phyloP scores from a whole-genome alignment of 1,140 invertebrate genomes.

The Drosophila arizonae region DNA sequence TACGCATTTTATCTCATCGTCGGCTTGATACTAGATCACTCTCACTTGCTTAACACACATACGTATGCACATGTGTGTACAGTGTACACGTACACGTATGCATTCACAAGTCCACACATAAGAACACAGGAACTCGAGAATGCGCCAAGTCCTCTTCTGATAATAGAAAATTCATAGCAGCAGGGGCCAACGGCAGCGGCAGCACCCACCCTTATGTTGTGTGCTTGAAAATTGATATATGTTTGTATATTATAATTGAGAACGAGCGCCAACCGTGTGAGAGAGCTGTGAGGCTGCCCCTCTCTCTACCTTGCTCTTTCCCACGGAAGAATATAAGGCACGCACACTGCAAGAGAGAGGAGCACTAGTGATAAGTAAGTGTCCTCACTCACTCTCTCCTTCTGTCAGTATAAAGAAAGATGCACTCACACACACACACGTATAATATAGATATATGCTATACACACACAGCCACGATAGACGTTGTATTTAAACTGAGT shows the following conservation, averaged over 20 bases:
- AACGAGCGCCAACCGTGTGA: constrained; percentile 19
- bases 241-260: constrained; percentile 4
- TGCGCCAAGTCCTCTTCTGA: constrained; percentile 15
- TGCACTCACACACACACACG: constrained; percentile 5
- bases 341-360: too few relatives aligned
- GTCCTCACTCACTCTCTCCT: too few relatives aligned
- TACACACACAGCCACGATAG: constrained; percentile 12
- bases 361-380: too few relatives aligned
- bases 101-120: not conserved
- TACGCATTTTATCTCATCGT: too few relatives aligned
- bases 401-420: not conserved
- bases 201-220: too few relatives aligned
- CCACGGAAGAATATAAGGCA: too few relatives aligned
- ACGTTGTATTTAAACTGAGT: constrained; percentile 71
- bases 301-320: too few relatives aligned
- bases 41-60: not conserved
- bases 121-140: not conserved
- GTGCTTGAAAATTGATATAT: constrained; percentile 29
- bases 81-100: constrained; percentile 1
- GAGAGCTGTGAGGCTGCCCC: not conserved
- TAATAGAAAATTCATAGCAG: constrained; percentile 10
- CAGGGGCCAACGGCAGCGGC: not conserved
- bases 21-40: too few relatives aligned
- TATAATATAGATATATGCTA: constrained; percentile 5
- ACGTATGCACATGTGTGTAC: not conserved